Base-by-base conservation (phyloP, 2,797 vertebrate species). In the Menidia menidia region DNA sequence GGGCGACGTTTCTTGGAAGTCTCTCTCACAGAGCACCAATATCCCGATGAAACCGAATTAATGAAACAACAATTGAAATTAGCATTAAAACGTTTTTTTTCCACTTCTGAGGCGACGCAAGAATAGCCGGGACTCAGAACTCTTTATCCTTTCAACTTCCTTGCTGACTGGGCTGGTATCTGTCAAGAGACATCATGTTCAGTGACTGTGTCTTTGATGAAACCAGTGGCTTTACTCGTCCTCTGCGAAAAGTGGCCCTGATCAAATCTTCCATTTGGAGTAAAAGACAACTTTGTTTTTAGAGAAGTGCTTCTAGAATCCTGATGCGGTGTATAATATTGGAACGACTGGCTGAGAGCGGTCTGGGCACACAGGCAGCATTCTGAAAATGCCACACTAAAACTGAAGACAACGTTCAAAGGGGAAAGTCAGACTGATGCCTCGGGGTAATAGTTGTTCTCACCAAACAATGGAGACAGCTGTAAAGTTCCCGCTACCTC, bases 21-120 rank as follows among this genome's bases (percentile, higher is more conserved):
- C 63, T 71, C 73, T 80, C 58, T 87, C 62, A 73, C 80, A 59
- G 78, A 85, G 74, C 51, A 59, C 60, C 39, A 75, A 64, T 71
- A 60, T 61, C 66, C 64, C 42, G 75, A 85, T 87, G 60, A 80
- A 81, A 89, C 70, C 56, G 77, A 87, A 87, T 87, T 86, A 89
- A 91, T 86, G 76, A 90, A 77, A 85, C 74, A 82, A 78, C 69
- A 72, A 62, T 78, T 70, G 52, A 86, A 82, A 87, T 84, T 75
- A 78, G 75, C 71, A 86, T 88, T 66, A 89, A 80, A 90, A 86
- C 75, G 61, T 77, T 83, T 85, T 83, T 83, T 25, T 25, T 25
- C 76, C 81, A 68, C 74, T 76, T 81, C 68, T 32, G 44, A 76
- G 69, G 77, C 62, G 70, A 64, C 73, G 76, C 64, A 75, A 73